Evolutionary conservation across 2,113 vertebrate genomes (phyloP).

Genomic region (Osmerus eperlanus): DNA sequence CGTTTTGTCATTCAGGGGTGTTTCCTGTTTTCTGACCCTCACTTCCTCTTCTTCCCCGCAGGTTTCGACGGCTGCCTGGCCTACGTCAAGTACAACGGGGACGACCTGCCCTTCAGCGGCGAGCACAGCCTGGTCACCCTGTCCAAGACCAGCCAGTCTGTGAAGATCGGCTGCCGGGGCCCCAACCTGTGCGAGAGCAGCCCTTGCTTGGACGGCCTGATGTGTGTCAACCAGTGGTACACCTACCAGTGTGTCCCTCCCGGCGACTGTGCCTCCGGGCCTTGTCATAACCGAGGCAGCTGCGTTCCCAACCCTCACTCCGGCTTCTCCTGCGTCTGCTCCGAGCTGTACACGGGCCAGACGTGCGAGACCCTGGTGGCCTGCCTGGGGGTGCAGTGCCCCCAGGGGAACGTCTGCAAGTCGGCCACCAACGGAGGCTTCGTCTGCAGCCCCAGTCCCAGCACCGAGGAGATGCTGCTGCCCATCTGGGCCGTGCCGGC

Average conservation of each 20-base stretch:
- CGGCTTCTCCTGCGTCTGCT: conserved; percentile 85
- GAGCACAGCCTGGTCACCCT: conserved; percentile 80
- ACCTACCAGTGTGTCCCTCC: conserved; percentile 88
- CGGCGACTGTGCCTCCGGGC: conserved; percentile 83
- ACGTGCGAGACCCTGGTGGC: conserved; percentile 84
- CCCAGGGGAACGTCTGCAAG: conserved; percentile 78
- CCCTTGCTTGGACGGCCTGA: conserved; percentile 87
- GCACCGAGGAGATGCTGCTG: conserved; percentile 72
- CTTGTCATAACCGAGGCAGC: conserved; percentile 89
- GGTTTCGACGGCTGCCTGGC: conserved; percentile 92
- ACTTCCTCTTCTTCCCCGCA: conserved; percentile 48
- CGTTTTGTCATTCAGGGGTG: conserved; percentile 26
- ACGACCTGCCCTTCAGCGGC: conserved; percentile 87
- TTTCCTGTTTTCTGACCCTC: conserved; percentile 39
- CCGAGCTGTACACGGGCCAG: conserved; percentile 79
- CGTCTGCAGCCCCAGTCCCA: conserved; percentile 69
- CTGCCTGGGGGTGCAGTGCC: conserved; percentile 83
- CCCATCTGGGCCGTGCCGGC: conserved; percentile 96
- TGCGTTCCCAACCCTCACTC: conserved; percentile 77
- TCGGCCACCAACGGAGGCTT: conserved; percentile 71
- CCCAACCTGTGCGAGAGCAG: conserved; percentile 89
- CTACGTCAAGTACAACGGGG: conserved; percentile 83
- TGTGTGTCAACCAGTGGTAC: conserved; percentile 95
- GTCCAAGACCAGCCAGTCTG: conserved; percentile 80
- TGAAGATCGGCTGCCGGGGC: conserved; percentile 89